Base-by-base conservation (phyloP, 2,888 invertebrate species). In the Sesia apiformis region DNA sequence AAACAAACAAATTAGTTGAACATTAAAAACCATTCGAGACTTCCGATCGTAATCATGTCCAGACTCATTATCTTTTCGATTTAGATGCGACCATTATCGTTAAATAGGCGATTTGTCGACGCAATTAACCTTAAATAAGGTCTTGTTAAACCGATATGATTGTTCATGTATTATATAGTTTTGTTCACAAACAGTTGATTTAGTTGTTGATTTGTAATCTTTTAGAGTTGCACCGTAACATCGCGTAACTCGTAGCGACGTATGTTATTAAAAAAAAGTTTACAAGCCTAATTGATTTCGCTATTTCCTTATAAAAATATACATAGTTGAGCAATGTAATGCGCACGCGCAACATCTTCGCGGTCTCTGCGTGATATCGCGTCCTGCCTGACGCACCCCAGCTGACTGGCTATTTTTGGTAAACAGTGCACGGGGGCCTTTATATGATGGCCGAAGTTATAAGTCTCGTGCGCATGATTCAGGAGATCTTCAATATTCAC, bases 341-440 rank as follows among this genome's bases (percentile, higher is more conserved):
- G 23, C 23, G 1, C 23, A 23, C 23, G 23, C 23, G 23, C 23
- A 23, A 23, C 23, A 23, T 23, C 23, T 23, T 23, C 23, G 46
- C n/a, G 46, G 8, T 46, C 50, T 7, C 38, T 63, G 65, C 70
- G 69, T 71, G 73, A 76, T 75, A 74, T 68, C 75, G 70, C 63
- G 64, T 58, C 61, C 52, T 46, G 46, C 1, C 58, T 76, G 83
- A 81, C 69, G 79, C 81, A 80, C 84, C 83, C 84, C 85, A 85
- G 81, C 85, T 81, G 86, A 83, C 77, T 78, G 64, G 75, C 78
- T 85, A 86, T 86, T 84, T 84, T 72, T 74, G 77, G 77, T 68
- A 62, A 62, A 60, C 54, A 54, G 66, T 64, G 69, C 69, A 72
- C 72, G 75, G 72, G 74, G 70, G 46, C 40, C 52, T 38, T n/a